These are phyloP conservation scores for Cebus imitator DNA, from an alignment of 2,113 vertebrate genomes.

Conservation along the genomic window DNA sequence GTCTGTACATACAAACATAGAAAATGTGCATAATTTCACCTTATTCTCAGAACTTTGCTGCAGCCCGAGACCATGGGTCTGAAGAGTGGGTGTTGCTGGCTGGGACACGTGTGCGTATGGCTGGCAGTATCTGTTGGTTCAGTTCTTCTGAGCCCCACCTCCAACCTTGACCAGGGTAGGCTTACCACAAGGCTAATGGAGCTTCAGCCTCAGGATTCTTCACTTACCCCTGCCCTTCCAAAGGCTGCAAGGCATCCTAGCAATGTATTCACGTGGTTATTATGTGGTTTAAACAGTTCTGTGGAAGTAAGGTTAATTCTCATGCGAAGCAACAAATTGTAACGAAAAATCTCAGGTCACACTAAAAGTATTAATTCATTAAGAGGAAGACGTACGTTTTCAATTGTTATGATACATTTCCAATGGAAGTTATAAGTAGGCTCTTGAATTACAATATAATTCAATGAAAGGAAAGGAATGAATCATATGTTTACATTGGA, in stretches of 20 bases:
- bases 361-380: background rate
- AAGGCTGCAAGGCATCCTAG: background rate
- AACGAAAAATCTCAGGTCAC: background rate
- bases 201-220: too few relatives aligned
- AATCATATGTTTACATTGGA: background rate
- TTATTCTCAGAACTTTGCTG: background rate
- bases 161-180: background rate
- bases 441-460: background rate
- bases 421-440: background rate
- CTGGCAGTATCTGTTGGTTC: background rate
- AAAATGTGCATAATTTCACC: background rate
- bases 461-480: background rate
- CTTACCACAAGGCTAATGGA: background rate
- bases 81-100: background rate
- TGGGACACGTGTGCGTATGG: background rate
- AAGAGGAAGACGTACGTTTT: background rate
- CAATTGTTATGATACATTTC: background rate
- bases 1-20: background rate
- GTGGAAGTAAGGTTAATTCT: background rate
- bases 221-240: background rate
- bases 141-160: background rate
- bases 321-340: background rate
- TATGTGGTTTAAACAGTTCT: background rate
- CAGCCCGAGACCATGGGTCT: background rate
- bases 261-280: background rate